Conservation (phyloP, 2,888 invertebrate genomes). For the Leptodirus hochenwartii region DNA sequence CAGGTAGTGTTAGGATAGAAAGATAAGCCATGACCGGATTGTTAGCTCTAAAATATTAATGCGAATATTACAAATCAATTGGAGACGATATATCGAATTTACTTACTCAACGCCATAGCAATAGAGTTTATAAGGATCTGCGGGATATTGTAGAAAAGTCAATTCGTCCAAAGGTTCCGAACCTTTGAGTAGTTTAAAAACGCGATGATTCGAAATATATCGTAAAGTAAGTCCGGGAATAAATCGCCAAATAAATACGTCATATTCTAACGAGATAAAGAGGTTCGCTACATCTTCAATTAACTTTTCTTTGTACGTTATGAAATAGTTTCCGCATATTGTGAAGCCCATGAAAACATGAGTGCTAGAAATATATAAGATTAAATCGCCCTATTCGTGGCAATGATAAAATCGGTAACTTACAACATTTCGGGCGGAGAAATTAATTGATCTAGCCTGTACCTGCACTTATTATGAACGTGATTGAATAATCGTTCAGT, state of each 20-base stretch:
- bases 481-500: conserved; percentile 25
- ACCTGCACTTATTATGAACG: conserved; percentile 24
- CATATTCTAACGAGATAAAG: conserved; percentile 21
- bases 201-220: conserved; percentile 24
- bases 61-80: no score
- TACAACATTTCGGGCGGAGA: conserved; percentile 15
- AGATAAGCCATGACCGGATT: conserved; percentile 36
- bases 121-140: conserved; percentile 42
- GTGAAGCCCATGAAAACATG: conserved; percentile 91
- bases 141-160: conserved; percentile 53
- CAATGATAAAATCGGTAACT: conserved; percentile 7
- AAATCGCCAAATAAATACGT: conserved; percentile 26
- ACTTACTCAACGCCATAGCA: conserved; percentile 50
- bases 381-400: conserved; percentile 3
- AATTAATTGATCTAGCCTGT: conserved; percentile 17
- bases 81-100: conserved; percentile 8
- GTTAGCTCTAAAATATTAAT: conserved; percentile 22
- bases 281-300: conserved; percentile 16
- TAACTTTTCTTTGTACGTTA: conserved; percentile 51
- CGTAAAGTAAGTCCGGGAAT: conserved; percentile 23
- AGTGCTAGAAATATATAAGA: conserved; percentile 40
- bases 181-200: conserved; percentile 24
- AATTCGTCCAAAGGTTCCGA: conserved; percentile 32
- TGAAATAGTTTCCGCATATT: conserved; percentile 81
- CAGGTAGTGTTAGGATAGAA: conserved; percentile 48